phyloP scores from a whole-genome alignment of 2,888 invertebrate genomes.

The Poecilobothrus nobilitatus region DNA sequence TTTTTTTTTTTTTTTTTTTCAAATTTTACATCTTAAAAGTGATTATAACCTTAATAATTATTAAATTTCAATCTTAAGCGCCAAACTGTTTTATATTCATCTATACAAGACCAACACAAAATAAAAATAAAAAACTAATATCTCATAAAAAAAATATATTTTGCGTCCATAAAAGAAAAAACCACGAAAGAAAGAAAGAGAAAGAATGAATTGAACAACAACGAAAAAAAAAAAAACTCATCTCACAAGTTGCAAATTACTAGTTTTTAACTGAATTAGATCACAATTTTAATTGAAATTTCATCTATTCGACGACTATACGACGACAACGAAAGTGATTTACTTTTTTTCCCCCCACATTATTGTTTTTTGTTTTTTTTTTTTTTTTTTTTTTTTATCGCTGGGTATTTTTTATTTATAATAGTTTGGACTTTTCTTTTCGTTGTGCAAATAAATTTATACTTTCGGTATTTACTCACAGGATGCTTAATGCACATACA shows the following conservation, averaged over 20 bases:
- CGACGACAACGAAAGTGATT: neutral
- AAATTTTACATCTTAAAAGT: no score
- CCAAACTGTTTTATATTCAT: no score
- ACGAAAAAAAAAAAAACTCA: neutral
- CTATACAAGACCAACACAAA: no score
- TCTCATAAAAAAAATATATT: no score
- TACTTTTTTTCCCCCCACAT: neutral
- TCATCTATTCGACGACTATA: neutral
- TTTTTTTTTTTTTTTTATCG: neutral
- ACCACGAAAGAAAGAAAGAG: no score
- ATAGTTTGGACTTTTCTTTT: neutral
- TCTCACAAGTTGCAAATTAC: neutral
- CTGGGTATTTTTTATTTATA: neutral
- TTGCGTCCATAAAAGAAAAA: no score
- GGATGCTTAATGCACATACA: neutral
- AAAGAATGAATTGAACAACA: no score
- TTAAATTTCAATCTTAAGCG: no score
- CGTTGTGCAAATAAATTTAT: neutral
- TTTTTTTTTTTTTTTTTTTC: no score
- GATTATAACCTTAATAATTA: no score
- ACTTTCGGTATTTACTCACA: neutral
- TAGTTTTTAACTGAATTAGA: constrained; percentile 2
- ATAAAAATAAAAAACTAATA: no score
- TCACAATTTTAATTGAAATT: neutral
- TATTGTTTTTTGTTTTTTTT: neutral